Evolutionary conservation across 2,888 invertebrate genomes (phyloP).

Genomic region (Brachyptera risi): DNA sequence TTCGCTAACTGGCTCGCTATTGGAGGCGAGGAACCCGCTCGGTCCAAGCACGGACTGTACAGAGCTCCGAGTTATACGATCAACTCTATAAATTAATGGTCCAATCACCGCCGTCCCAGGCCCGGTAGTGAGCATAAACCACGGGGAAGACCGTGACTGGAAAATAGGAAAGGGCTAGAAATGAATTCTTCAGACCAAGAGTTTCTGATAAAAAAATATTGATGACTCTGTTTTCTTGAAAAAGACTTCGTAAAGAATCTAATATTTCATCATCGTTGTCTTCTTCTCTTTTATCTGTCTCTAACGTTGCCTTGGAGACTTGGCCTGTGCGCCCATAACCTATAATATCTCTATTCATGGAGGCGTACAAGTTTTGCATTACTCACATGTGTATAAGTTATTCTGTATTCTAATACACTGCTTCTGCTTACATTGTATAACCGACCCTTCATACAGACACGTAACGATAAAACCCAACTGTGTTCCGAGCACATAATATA

Average conservation of each 20-base stretch:
- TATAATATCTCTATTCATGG: neutral
- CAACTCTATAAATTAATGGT: slow-evolving; percentile 28
- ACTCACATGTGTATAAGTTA: too few species aligned
- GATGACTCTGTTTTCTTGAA: slow-evolving; percentile 27
- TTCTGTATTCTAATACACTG: too few species aligned
- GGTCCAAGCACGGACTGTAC: neutral
- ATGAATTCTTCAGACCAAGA: neutral
- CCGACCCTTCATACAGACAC: too few species aligned
- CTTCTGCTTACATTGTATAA: too few species aligned
- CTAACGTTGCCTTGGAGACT: neutral
- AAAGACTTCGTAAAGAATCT: slow-evolving; percentile 10
- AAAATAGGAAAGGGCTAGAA: neutral
- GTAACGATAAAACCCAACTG: too few species aligned
- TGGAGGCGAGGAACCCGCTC: neutral
- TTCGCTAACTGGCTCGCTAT: neutral
- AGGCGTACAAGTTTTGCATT: neutral
- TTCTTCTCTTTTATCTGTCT: neutral
- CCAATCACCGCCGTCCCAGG: slow-evolving; percentile 24
- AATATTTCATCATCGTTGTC: slow-evolving; percentile 24
- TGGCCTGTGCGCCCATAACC: neutral
- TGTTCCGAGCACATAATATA: too few species aligned
- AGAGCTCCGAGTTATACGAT: slow-evolving; percentile 9
- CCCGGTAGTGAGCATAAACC: neutral
- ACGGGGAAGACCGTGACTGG: slow-evolving; percentile 2
- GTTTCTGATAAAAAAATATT: slow-evolving; percentile 27